Base-by-base conservation (phyloP, 2,797 vertebrate genomes). In the Hydrolagus colliei region DNA sequence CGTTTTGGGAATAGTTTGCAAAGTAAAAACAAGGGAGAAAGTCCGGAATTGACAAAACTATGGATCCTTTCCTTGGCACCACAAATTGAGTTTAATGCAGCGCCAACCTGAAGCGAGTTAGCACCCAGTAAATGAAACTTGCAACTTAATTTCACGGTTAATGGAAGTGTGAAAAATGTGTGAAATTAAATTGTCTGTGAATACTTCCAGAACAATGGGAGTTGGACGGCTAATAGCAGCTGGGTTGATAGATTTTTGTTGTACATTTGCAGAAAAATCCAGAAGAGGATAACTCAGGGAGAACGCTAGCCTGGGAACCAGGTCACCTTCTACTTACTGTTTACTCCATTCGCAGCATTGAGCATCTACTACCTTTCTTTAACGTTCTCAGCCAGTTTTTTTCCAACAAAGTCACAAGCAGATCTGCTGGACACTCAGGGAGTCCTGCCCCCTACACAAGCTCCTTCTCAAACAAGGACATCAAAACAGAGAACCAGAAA, bases 361-460 rank as follows among this genome's bases (percentile, higher is more conserved):
- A 99, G 91, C 98, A 99, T 92, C 96, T 99, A 12, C 92, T 99
- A 76, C 98, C 98, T 5, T 99, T 99, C 92, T 99, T 99, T 93
- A 98, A 94, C 0, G 93, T 97, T 73, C 97, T 99, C 91, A 98
- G 97, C 89, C 98, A 99, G 87, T 97, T 97, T 88, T 99, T 99
- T 91, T 98, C 95, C 92, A 97, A 96, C 93, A 99, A 98, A 92
- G 95, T 96, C 89, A 96, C 96, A 88, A 96, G 96, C 92, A 95
- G 96, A 86, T 94, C 93, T 0, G 90, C 87, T 61, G 95, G 95
- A 82, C 91, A 94, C 84, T 90, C 93, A 90, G 95, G 93, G 90
- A 91, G 91, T 90, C 95, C 94, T 61, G 89, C 95, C 88, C 90
- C 94, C 41, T 93, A 92, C 87, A 90, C 92, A 82, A 94, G 91